phyloP scores from a whole-genome alignment of 2,113 vertebrate species.

The Isurus oxyrinchus region DNA sequence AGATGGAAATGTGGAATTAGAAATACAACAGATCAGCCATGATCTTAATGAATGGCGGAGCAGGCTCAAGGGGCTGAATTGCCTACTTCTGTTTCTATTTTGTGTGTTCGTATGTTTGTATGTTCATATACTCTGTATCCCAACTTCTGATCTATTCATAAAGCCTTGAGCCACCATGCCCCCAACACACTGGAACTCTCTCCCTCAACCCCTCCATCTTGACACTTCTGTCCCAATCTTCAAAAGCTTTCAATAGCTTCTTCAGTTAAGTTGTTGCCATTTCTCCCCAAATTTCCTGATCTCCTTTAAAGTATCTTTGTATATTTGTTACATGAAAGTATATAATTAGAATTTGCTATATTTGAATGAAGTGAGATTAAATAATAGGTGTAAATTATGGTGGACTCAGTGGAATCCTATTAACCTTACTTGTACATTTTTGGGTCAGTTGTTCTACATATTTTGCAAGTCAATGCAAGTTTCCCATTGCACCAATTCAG shows the following conservation, averaged over 20 bases:
- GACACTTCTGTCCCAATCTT: background rate
- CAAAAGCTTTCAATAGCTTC: background rate
- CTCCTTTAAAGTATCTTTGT: background rate
- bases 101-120: no score
- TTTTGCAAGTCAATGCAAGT: background rate
- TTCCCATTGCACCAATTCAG: background rate
- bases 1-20: no score
- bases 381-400: background rate
- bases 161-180: background rate
- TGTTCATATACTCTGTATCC: background rate
- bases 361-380: background rate
- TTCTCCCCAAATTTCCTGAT: background rate
- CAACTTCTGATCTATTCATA: background rate
- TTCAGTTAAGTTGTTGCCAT: background rate
- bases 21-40: no score
- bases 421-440: background rate
- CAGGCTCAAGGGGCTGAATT: no score
- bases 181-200: background rate
- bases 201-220: background rate
- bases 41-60: no score
- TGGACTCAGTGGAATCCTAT: constrained; percentile 1
- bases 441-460: background rate
- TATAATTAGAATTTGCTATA: background rate
- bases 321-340: background rate
- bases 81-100: no score